A percentile compares a stretch with the other conserved stretches of the same genome.
These are phyloP conservation scores for Thymelicus lineola DNA, from an alignment of 2,888 invertebrate genomes.

Conservation along the genomic window DNA sequence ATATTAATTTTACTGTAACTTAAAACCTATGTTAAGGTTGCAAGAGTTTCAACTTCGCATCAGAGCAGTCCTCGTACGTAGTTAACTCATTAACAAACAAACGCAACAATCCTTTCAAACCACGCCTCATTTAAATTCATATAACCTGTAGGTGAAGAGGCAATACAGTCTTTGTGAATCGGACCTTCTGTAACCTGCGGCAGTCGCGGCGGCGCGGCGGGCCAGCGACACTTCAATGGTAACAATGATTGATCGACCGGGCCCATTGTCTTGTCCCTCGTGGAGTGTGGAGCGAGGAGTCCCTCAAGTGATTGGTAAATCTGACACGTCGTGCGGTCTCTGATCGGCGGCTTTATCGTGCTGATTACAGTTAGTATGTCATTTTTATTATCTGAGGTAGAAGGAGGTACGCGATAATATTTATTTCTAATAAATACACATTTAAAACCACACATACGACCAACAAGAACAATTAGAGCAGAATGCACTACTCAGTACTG, in stretches of 20 bases:
- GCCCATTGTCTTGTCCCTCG: slow-evolving; percentile 30
- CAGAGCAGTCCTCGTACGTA: too few species aligned
- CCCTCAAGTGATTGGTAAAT: slow-evolving; percentile 19
- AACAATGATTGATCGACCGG: slow-evolving; percentile 29
- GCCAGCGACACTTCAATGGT: slow-evolving; percentile 24
- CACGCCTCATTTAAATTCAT: not conserved
- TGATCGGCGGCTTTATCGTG: not conserved
- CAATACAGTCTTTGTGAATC: not conserved
- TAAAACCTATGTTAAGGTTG: too few species aligned
- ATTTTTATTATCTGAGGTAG: not conserved
- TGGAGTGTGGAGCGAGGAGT: not conserved
- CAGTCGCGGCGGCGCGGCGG: not conserved
- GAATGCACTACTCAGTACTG: too few species aligned
- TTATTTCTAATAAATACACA: too few species aligned
- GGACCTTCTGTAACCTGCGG: not conserved
- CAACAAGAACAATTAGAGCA: too few species aligned
- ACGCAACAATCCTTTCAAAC: not conserved
- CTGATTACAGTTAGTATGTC: not conserved
- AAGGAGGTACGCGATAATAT: too few species aligned
- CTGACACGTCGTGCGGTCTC: slow-evolving; percentile 5
- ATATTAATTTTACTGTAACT: too few species aligned
- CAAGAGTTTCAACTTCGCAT: too few species aligned
- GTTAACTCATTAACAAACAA: too few species aligned
- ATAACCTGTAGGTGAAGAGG: slow-evolving; percentile 1
- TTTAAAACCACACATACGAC: too few species aligned